Conservation (phyloP, 30 jellyfish, hydroid and myxozoan genomes). For the Aurelia aurita region DNA sequence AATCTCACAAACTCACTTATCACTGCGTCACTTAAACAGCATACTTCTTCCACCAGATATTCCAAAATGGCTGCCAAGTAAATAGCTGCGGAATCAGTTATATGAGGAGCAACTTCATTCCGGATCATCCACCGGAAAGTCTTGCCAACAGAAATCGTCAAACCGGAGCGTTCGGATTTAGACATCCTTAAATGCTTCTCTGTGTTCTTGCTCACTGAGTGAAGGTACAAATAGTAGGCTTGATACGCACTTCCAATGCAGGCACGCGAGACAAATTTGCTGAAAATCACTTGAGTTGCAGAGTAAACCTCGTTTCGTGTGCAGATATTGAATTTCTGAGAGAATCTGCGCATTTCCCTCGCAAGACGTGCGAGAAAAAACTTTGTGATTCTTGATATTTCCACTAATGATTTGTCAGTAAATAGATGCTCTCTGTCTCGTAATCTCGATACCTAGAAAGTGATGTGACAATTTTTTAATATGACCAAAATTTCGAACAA, state of each 20-base stretch:
- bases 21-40: constrained; percentile 50
- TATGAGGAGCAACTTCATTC: constrained; percentile 46
- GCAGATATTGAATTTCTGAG: constrained; percentile 50
- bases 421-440: constrained; percentile 56
- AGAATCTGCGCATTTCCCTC: constrained; percentile 50
- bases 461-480: too few relatives aligned
- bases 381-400: constrained; percentile 47
- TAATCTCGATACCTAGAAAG: constrained; percentile 45
- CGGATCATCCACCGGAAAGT: constrained; percentile 61
- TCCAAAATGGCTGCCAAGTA: constrained; percentile 60
- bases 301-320: constrained; percentile 69
- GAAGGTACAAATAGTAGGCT: constrained; percentile 48
- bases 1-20: constrained; percentile 4
- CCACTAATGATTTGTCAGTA: constrained; percentile 63
- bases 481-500: too few relatives aligned
- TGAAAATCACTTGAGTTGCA: constrained; percentile 65
- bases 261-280: constrained; percentile 63
- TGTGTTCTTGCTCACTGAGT: constrained; percentile 42
- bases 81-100: constrained; percentile 63
- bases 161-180: constrained; percentile 64
- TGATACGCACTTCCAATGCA: constrained; percentile 68
- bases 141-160: constrained; percentile 63
- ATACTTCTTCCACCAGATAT: constrained; percentile 54
- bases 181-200: constrained; percentile 43
- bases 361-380: constrained; percentile 48